Conservation (phyloP, 53 echinoderm and acorn worm species). For the Astropecten irregularis region DNA sequence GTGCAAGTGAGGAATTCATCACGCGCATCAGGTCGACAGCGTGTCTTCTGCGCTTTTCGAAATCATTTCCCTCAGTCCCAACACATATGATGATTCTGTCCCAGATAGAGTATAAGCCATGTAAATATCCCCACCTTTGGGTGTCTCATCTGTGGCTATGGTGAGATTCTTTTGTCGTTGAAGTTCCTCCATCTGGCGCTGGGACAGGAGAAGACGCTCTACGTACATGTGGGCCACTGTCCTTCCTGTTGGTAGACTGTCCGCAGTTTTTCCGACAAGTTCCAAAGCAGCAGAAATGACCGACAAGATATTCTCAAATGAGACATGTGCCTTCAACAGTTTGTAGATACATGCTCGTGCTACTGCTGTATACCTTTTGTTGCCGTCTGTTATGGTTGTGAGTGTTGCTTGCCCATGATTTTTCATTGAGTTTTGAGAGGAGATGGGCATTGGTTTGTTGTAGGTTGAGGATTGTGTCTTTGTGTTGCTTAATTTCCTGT, state of each 20-base stretch:
- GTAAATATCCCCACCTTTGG: conserved; percentile 19
- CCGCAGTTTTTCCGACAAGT: neutral
- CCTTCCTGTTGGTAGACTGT: neutral
- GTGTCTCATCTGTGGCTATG: conserved; percentile 36
- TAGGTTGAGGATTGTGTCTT: neutral
- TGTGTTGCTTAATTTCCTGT: neutral
- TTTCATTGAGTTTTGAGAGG: neutral
- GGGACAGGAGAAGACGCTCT: conserved; percentile 21
- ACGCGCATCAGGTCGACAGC: conserved; percentile 19
- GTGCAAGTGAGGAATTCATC: no score
- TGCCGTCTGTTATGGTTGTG: neutral
- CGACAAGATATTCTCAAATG: neutral
- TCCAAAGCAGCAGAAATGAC: conserved; percentile 24
- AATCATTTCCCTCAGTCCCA: conserved; percentile 55
- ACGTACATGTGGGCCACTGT: conserved; percentile 19
- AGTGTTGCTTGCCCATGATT: neutral
- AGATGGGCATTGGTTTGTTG: neutral
- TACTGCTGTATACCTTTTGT: neutral
- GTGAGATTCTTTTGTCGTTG: neutral
- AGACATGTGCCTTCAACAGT: neutral
- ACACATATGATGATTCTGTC: neutral
- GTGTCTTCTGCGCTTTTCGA: conserved; percentile 44
- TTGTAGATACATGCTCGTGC: neutral
- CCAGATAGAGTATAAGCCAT: conserved; percentile 35
- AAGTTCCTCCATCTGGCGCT: conserved; percentile 13